Conservation (phyloP, 1,140 invertebrate genomes). For the Saccostrea cuccullata region DNA sequence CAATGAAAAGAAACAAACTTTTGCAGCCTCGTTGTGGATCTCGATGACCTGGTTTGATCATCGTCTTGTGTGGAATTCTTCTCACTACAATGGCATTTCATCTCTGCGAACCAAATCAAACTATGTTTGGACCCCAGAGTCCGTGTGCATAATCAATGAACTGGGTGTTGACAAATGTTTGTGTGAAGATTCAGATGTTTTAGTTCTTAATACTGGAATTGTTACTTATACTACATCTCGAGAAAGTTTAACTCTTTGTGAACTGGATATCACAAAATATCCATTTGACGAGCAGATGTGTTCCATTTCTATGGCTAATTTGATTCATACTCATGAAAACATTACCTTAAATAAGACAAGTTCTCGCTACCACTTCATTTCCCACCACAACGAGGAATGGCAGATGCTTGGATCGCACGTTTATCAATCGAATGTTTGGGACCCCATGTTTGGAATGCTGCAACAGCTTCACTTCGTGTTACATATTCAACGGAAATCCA, state of each 20-base stretch:
- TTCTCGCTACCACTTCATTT: neutral
- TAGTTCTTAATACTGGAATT: neutral
- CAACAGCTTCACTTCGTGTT: neutral
- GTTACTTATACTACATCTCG: neutral
- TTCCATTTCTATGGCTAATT: constrained; percentile 36
- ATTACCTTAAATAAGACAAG: neutral
- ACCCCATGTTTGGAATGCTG: neutral
- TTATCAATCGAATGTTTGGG: too few relatives aligned
- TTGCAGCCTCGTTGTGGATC: neutral
- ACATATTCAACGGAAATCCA: too few relatives aligned
- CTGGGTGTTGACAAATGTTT: neutral
- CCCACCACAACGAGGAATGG: constrained; percentile 39
- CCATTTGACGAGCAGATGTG: constrained; percentile 45
- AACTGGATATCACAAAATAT: constrained; percentile 24
- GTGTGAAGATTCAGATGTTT: neutral
- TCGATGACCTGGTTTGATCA: neutral
- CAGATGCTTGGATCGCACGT: neutral
- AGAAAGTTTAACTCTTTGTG: neutral
- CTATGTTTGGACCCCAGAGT: neutral
- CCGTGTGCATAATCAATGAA: neutral
- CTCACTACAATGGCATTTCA: neutral
- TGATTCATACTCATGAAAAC: neutral
- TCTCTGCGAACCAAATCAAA: neutral
- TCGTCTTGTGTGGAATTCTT: neutral
- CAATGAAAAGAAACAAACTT: constrained; percentile 6